A percentile compares a stretch with the other conserved stretches of the same genome.
These are phyloP conservation scores for Oxyruncus cristatus DNA, from an alignment of 2,113 vertebrate genomes.

Conservation along the genomic window DNA sequence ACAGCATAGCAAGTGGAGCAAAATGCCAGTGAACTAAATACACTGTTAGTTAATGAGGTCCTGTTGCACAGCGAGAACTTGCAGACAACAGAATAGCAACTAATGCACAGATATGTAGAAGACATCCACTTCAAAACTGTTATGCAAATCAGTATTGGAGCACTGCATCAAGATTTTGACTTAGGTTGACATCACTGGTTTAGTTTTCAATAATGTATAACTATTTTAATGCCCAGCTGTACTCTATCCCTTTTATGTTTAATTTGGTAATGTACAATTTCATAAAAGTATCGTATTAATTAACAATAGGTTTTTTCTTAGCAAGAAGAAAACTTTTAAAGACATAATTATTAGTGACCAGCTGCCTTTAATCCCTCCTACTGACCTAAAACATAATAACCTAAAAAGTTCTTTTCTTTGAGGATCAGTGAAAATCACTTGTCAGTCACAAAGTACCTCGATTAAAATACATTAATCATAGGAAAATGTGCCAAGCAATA, in stretches of 20 bases:
- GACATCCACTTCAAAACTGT: not conserved
- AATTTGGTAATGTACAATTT: not conserved
- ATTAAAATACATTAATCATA: not conserved
- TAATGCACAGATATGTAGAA: not conserved
- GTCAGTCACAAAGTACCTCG: not conserved
- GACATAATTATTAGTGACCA: not conserved
- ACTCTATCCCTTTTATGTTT: not conserved
- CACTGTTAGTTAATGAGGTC: not conserved
- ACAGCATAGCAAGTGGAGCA: constrained; percentile 44
- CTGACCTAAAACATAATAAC: not conserved
- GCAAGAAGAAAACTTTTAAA: not conserved
- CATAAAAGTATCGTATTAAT: accelerated
- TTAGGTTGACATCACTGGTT: not conserved
- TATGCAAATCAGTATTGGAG: not conserved
- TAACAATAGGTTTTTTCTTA: not conserved
- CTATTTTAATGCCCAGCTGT: not conserved
- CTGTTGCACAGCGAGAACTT: not conserved
- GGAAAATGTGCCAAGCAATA: not conserved
- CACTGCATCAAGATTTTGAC: not conserved
- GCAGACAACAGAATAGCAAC: not conserved
- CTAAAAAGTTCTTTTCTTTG: not conserved
- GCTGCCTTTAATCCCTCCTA: not conserved
- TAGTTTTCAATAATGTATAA: not conserved
- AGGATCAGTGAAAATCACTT: not conserved
- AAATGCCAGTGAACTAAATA: not conserved